Evolutionary conservation across 1,140 invertebrate species (phyloP).

Genomic region (Paraescarpia echinospica): DNA sequence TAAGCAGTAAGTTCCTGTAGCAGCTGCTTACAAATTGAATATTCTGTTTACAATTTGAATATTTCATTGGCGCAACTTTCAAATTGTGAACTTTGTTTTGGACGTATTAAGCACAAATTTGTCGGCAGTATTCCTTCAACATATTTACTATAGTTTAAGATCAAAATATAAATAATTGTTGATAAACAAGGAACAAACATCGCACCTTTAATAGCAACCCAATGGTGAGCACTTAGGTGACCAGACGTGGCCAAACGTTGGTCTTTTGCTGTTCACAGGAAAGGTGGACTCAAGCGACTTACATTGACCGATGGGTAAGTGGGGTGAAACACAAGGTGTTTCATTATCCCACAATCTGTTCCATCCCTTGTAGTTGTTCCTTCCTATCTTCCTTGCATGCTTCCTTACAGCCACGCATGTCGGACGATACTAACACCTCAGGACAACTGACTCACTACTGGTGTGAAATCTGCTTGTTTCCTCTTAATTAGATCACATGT

Average conservation of each 20-base stretch:
- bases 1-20: too few species aligned
- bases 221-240: not conserved
- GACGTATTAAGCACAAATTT: too few species aligned
- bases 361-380: not conserved
- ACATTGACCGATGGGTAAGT: constrained; percentile 26
- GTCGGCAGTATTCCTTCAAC: too few species aligned
- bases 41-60: too few species aligned
- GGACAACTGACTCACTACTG: not conserved
- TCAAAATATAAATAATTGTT: too few species aligned
- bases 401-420: not conserved
- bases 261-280: constrained; percentile 15
- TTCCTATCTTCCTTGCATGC: not conserved
- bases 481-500: not conserved
- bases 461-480: not conserved
- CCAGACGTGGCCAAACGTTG: not conserved
- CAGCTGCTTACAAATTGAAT: too few species aligned
- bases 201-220: too few species aligned
- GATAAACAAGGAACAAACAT: too few species aligned
- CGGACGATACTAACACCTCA: not conserved
- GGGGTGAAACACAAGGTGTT: not conserved
- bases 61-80: too few species aligned
- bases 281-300: constrained; percentile 29
- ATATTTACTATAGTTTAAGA: too few species aligned
- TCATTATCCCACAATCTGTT: not conserved
- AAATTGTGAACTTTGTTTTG: too few species aligned